Base-by-base conservation (phyloP, 1,140 invertebrate species). In the Drosophila asahinai region DNA sequence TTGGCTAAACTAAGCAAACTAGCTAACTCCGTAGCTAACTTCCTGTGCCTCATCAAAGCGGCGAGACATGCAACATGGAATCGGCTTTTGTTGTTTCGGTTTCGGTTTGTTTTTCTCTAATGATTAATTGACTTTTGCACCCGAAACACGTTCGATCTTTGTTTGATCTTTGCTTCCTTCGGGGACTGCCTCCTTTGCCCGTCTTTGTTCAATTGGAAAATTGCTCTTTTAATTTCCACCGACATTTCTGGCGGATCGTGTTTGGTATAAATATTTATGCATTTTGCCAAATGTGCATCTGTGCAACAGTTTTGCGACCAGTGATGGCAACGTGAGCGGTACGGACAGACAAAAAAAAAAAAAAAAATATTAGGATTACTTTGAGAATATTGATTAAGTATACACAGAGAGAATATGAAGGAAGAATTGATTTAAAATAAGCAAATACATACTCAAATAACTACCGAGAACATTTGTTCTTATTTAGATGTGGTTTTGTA, bases 81-180 rank as follows among this genome's bases (percentile, higher is more conserved):
- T 77, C 55, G 64, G 54, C 57, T 70, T 70, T 77, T 70, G 65
- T 64, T 67, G 60, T 40, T 54, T 38, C 12, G 12, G 51, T 36
- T 22, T 58, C 47, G 58, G n/a, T 67, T 67, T 38, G 55, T 64
- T 87, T 86, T 70, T 75, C 81, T 77, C 67, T 83, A 89, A 87
- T 87, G 83, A 87, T 87, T 87, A 87, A 87, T 87, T 87, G 83
- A 87, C 83, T 87, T 87, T 87, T 87, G 83, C 83, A 82, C 83
- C 75, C 47, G 61, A 86, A 87, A 87, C 83, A 87, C 83, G 83
- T 86, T 87, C 76, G 83, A 87, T 86, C 72, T 83, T 72, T 77
- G 77, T 83, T 83, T 80, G 77, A 82, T 74, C 68, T 58, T 33
- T 47, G 48, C 80, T 81, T 84, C 64, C 82, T 70, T 70, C 38